Conservation (phyloP, 2,888 invertebrate species). For the Hoplodrina blanda region DNA sequence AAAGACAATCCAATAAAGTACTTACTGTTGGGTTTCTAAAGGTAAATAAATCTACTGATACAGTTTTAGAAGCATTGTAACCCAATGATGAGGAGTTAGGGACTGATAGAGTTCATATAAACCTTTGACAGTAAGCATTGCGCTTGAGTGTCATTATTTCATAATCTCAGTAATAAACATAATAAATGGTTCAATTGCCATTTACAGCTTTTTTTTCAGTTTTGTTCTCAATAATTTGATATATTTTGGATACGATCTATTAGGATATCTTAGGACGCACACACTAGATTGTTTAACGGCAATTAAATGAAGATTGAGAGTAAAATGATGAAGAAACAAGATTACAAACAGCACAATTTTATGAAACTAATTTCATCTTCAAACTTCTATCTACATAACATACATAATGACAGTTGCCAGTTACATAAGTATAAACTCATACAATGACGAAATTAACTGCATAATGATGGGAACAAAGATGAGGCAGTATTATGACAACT, state of each 20-base stretch:
- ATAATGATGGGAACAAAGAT: constrained; percentile 70
- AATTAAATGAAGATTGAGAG: background rate
- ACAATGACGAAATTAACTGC: constrained; percentile 72
- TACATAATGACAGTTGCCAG: constrained; percentile 33
- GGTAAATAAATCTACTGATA: constrained; percentile 36
- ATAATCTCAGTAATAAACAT: no score
- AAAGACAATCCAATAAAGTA: constrained; percentile 32
- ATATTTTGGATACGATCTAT: no score
- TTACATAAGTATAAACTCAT: constrained; percentile 60
- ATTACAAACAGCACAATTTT: constrained; percentile 1
- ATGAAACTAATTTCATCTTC: constrained; percentile 17
- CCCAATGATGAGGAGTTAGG: background rate
- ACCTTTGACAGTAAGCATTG: no score
- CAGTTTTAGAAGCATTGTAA: constrained; percentile 9
- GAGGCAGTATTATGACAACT: constrained; percentile 69
- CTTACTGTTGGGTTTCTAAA: constrained; percentile 16
- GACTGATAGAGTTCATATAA: background rate
- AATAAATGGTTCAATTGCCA: no score
- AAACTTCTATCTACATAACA: constrained; percentile 3
- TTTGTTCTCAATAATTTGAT: no score
- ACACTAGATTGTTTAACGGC: background rate
- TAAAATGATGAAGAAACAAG: background rate
- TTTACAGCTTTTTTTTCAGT: no score
- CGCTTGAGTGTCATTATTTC: no score
- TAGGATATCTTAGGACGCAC: no score